phyloP scores from a whole-genome alignment of 37 sponge, comb jelly and placozoan genomes.

The Ianthella basta region DNA sequence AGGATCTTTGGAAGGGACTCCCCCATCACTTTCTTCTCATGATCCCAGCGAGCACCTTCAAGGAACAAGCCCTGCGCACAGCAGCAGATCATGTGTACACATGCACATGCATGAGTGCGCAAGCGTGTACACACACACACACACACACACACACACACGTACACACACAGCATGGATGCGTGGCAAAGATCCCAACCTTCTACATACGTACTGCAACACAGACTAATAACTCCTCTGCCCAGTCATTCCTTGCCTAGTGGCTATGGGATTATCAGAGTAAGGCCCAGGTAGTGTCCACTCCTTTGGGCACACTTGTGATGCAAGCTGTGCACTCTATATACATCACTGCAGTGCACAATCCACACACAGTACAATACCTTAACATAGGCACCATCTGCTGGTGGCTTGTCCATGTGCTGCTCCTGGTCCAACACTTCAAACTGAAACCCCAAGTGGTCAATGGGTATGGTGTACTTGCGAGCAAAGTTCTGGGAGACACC shows the following conservation, averaged over 20 bases:
- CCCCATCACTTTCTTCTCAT: constrained; percentile 76
- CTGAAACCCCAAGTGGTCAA: constrained; percentile 96
- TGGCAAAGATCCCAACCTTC: too few species aligned
- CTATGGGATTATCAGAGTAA: too few species aligned
- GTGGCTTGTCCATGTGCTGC: constrained; percentile 53
- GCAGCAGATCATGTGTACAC: background rate
- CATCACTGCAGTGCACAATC: too few species aligned
- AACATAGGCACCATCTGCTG: constrained; percentile 89
- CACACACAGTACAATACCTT: constrained; percentile 40
- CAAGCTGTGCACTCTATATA: too few species aligned
- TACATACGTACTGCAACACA: background rate
- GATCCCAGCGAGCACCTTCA: constrained; percentile 96
- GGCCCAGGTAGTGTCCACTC: too few species aligned
- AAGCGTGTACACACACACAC: too few species aligned
- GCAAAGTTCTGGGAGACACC: constrained; percentile 98
- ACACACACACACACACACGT: too few species aligned
- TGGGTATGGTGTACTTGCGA: constrained; percentile 94
- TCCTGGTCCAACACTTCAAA: constrained; percentile 87
- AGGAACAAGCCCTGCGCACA: constrained; percentile 87
- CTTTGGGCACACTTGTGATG: too few species aligned
- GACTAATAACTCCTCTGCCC: too few species aligned
- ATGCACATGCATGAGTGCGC: too few species aligned
- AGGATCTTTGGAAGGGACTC: constrained; percentile 94
- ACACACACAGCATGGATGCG: too few species aligned
- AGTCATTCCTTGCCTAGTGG: too few species aligned